Base-by-base conservation (phyloP, 1,140 invertebrate species). In the Drosophila parvula region DNA sequence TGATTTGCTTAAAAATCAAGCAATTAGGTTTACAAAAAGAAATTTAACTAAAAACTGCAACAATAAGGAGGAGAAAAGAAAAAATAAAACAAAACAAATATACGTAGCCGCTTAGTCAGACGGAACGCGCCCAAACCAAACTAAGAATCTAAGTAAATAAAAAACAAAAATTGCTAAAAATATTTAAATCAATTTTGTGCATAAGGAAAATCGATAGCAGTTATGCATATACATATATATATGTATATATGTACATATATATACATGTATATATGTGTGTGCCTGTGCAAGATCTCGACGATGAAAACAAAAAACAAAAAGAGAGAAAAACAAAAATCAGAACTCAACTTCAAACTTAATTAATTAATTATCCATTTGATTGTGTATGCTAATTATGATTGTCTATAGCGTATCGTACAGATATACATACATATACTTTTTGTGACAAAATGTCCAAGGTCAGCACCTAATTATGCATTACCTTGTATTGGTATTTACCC, bases 21-120 rank as follows among this genome's bases (percentile, higher is more conserved):
- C 14, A 58, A 34, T 43, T 51, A 40, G 51, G 45, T 28, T 32
- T 40, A 60, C 48, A 63, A 38, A 4, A 28, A 10, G 40, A 36
- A 57, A 41, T 11, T 48, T 28, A 45, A 47, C 45, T 38, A 30
- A 43, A 43, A 67, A 55, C 10, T 16, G 18, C 51, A 55, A 55
- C 7, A 38, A 50, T 30, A 41, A 43, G 16, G 27, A 62, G n/a
- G 57, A 9, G 36, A 48, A 38, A 30, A n/a, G n/a, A n/a, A 41
- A 55, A 56, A 75, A 36, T 5, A 36, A 3, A 53, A 36, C 11
- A 53, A 53, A 53, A 36, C 50, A 38, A 38, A 53, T 73, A 82
- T 79, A 83, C 77, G 67, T 83, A 86, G 83, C 83, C 83, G 83
- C 83, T 77, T 76, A 63, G 83, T 86, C 83, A 70, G 61, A 86